A percentile compares a stretch with the other conserved stretches of the same genome.
phyloP scores from a whole-genome alignment of 35 echinoderm and acorn worm genomes.

The Apostichopus californicus region DNA sequence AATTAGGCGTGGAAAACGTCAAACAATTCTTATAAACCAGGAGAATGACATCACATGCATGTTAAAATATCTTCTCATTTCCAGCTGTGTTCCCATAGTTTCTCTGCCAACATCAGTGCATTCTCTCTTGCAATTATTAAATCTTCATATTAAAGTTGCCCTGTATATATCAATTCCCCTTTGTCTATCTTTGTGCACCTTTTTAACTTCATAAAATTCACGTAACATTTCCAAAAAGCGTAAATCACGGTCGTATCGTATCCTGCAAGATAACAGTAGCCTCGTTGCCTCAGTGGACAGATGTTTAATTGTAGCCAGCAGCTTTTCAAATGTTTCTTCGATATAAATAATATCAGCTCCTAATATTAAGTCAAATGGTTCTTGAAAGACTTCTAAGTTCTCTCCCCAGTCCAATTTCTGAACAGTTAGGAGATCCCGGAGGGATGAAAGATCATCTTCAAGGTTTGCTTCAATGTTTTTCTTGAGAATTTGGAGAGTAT shows the following conservation, averaged over 20 bases:
- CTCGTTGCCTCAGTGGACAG: conserved; percentile 43
- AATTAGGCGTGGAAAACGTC: too few relatives aligned
- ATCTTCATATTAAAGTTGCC: conserved; percentile 32
- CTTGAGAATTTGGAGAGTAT: conserved; percentile 43
- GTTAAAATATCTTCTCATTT: too few relatives aligned
- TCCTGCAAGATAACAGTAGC: conserved; percentile 83
- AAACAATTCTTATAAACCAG: too few relatives aligned
- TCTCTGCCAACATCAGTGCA: too few relatives aligned
- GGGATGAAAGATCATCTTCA: not conserved
- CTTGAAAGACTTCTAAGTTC: conserved; percentile 63
- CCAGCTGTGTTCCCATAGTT: too few relatives aligned
- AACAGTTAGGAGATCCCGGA: not conserved
- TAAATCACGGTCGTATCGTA: conserved; percentile 83
- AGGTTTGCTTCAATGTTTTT: conserved; percentile 65
- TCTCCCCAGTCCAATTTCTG: conserved; percentile 81
- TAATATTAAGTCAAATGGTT: conserved; percentile 78
- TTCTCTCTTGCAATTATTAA: too few relatives aligned
- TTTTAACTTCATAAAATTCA: conserved; percentile 52
- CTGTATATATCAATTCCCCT: conserved; percentile 77
- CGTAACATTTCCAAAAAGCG: conserved; percentile 77
- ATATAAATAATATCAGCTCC: conserved; percentile 97
- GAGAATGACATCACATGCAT: too few relatives aligned
- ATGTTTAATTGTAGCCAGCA: conserved; percentile 74
- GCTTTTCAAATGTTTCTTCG: conserved; percentile 77
- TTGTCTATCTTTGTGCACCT: conserved; percentile 62